Evolutionary conservation across 2,797 vertebrate species (phyloP).

Genomic region (Pogonophryne albipinna): DNA sequence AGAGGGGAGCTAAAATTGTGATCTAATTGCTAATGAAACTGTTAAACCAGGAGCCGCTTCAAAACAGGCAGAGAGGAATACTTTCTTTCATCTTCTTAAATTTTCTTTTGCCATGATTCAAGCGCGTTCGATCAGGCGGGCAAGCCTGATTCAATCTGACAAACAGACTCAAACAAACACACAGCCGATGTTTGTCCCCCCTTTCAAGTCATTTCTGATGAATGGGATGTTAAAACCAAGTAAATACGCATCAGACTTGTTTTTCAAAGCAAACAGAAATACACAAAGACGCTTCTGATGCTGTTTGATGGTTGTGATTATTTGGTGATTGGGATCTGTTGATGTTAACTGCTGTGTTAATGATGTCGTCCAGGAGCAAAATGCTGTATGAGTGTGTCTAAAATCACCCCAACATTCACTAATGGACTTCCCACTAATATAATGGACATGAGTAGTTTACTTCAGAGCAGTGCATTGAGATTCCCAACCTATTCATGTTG

Average conservation of each 20-base stretch:
- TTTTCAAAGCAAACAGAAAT: slow-evolving; percentile 20
- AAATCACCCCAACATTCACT: not conserved
- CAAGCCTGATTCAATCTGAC: slow-evolving; percentile 29
- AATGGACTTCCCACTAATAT: not conserved
- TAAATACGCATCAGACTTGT: slow-evolving; percentile 9
- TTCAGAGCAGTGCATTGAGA: too few species aligned
- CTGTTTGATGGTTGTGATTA: not conserved
- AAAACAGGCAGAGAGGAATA: slow-evolving; percentile 25
- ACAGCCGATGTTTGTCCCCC: not conserved
- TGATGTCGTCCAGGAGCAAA: not conserved
- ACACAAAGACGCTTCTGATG: not conserved
- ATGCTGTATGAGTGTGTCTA: not conserved
- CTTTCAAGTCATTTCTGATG: slow-evolving; percentile 1
- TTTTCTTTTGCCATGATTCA: slow-evolving; percentile 17
- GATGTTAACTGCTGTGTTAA: not conserved
- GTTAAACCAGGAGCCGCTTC: slow-evolving; percentile 3
- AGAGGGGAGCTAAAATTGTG: slow-evolving; percentile 29
- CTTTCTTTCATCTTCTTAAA: slow-evolving; percentile 6
- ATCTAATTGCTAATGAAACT: slow-evolving; percentile 34
- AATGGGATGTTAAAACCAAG: slow-evolving; percentile 15
- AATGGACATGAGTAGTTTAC: not conserved
- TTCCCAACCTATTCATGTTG: too few species aligned
- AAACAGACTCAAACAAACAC: not conserved
- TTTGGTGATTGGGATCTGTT: not conserved
- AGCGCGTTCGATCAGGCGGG: slow-evolving; percentile 19